Evolutionary conservation across 2,113 vertebrate genomes (phyloP).

Genomic region (Semnornis frantzii): DNA sequence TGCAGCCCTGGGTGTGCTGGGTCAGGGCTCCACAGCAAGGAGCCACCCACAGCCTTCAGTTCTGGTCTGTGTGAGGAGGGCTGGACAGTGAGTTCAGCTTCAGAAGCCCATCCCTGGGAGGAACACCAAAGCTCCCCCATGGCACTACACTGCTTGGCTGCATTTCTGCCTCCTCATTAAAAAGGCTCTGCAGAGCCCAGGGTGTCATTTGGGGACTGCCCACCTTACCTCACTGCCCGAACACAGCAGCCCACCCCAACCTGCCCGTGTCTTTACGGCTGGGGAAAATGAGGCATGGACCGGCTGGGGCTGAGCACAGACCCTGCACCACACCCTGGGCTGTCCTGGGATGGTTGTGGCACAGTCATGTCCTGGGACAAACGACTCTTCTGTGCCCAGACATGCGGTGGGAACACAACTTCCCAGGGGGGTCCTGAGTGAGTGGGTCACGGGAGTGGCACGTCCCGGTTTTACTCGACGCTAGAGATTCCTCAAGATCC

Average conservation of each 20-base stretch:
- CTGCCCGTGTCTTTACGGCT: neutral
- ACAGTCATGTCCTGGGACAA: neutral
- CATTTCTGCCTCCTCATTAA: neutral
- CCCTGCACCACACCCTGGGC: no score
- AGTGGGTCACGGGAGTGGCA: neutral
- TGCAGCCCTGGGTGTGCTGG: neutral
- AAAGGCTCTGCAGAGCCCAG: neutral
- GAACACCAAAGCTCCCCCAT: fast-evolving
- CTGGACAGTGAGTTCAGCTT: neutral
- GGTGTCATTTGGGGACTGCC: neutral
- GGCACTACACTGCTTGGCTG: neutral
- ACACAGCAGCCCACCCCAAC: no score
- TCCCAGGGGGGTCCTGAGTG: fast-evolving
- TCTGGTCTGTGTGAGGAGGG: neutral
- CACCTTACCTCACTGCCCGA: neutral
- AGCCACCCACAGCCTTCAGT: neutral
- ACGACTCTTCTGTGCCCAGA: fast-evolving
- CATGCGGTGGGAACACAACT: fast-evolving
- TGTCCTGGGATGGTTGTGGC: neutral
- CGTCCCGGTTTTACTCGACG: neutral
- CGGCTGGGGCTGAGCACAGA: neutral
- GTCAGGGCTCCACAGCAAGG: neutral
- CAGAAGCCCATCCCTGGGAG: neutral
- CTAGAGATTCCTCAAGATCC: neutral
- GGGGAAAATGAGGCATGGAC: neutral